Evolutionary conservation across 2,797 vertebrate species (phyloP).

Genomic region (Halcyon leucocephala): DNA sequence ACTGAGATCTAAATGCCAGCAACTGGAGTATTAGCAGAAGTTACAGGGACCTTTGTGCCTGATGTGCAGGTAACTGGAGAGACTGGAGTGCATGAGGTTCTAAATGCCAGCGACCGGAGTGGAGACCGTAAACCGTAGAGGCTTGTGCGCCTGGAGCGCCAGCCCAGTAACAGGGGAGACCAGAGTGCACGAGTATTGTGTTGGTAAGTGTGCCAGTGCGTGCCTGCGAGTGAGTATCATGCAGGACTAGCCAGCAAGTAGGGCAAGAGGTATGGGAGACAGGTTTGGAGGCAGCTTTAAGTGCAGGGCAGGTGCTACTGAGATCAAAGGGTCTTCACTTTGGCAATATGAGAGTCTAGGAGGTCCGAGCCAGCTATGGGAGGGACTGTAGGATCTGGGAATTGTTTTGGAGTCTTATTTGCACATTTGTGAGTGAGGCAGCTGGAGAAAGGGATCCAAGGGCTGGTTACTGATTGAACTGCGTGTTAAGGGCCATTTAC

Average conservation of each 20-base stretch:
- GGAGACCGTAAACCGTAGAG: not conserved
- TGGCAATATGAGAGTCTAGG: no score
- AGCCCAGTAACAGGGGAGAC: accelerated
- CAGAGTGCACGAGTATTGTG: accelerated
- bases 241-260: no score
- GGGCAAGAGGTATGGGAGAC: no score
- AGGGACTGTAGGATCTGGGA: not conserved
- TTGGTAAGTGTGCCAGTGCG: no score
- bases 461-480: not conserved
- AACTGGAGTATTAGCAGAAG: accelerated
- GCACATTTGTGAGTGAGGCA: not conserved
- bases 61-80: not conserved
- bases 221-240: no score
- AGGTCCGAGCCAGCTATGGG: not conserved
- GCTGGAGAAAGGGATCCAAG: not conserved
- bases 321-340: no score
- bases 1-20: not conserved
- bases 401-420: not conserved
- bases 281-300: no score
- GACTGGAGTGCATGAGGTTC: not conserved
- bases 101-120: not conserved
- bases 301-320: no score
- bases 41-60: not conserved
- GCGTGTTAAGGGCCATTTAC: not conserved
- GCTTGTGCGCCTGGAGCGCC: not conserved